A percentile compares a stretch with the other conserved stretches of the same genome.
Conservation (phyloP, 2,888 invertebrate genomes). For the Serripes groenlandicus region DNA sequence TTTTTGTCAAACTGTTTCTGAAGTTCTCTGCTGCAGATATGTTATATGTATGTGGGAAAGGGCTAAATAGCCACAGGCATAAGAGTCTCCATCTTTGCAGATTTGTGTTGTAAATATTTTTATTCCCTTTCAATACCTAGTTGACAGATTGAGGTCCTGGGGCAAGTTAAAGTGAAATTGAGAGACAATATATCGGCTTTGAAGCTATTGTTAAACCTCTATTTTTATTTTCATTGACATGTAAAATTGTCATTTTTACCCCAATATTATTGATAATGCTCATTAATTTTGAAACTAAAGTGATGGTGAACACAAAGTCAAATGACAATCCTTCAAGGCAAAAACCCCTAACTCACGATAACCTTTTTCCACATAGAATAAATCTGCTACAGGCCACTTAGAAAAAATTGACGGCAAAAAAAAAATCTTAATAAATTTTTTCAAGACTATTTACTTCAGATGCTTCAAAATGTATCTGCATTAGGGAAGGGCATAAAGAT, state of each 20-base stretch:
- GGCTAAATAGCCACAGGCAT: constrained; percentile 3
- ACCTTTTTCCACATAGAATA: no score
- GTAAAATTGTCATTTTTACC: constrained; percentile 10
- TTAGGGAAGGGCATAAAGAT: no score
- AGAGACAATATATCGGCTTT: constrained; percentile 15
- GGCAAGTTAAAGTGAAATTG: background rate
- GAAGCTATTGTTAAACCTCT: constrained; percentile 5
- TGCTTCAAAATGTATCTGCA: no score
- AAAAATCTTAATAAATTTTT: no score
- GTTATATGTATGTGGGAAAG: no score
- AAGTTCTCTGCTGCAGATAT: no score
- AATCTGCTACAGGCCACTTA: no score
- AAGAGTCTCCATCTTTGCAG: background rate
- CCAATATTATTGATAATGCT: constrained; percentile 1
- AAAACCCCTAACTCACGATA: no score
- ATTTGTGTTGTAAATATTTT: constrained; percentile 23
- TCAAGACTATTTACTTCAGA: no score
- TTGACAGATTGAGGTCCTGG: background rate
- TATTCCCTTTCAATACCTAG: background rate
- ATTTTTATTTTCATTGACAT: constrained; percentile 20
- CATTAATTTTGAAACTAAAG: constrained; percentile 2
- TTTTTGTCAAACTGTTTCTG: no score
- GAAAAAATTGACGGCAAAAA: no score
- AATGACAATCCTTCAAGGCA: background rate
- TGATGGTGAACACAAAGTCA: background rate